Conservation (phyloP, 2,797 vertebrate species). For the Micrastur ruficollis region DNA sequence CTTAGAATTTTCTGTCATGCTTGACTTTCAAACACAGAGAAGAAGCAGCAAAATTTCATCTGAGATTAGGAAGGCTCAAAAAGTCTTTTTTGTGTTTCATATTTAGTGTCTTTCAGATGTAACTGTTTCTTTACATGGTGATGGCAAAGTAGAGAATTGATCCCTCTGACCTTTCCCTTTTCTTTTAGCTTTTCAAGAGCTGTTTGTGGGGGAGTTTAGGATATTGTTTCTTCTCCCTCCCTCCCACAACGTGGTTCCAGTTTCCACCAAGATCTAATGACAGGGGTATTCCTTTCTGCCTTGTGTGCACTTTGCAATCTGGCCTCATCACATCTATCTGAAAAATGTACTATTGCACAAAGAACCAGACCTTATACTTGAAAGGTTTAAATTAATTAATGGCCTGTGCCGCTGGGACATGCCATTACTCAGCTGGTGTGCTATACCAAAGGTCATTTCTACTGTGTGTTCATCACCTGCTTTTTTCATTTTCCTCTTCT, state of each 20-base stretch:
- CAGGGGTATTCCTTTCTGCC: neutral
- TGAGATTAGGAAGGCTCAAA: neutral
- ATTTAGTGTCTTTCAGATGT: neutral
- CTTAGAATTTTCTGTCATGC: neutral
- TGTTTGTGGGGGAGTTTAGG: neutral
- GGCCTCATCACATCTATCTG: neutral
- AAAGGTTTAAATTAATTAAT: conserved; percentile 41
- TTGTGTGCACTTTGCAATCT: neutral
- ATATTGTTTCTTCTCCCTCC: conserved; percentile 30
- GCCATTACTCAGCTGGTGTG: conserved; percentile 19
- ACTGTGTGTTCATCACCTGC: neutral
- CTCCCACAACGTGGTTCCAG: neutral
- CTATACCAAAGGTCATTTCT: conserved; percentile 17
- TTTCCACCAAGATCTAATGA: conserved; percentile 34
- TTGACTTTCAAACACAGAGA: neutral
- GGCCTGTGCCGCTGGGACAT: neutral
- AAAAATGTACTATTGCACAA: neutral
- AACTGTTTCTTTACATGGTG: neutral
- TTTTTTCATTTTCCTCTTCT: neutral
- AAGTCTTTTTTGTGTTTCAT: neutral
- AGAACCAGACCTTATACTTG: neutral
- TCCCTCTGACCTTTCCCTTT: conserved; percentile 18
- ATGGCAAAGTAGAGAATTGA: neutral
- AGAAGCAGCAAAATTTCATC: neutral
- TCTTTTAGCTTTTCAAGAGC: neutral